Evolutionary conservation across 1,140 invertebrate species (phyloP), one percentile per base, ranked within the genome.

Genomic region (Ptiloglossa arizonensis): DNA sequence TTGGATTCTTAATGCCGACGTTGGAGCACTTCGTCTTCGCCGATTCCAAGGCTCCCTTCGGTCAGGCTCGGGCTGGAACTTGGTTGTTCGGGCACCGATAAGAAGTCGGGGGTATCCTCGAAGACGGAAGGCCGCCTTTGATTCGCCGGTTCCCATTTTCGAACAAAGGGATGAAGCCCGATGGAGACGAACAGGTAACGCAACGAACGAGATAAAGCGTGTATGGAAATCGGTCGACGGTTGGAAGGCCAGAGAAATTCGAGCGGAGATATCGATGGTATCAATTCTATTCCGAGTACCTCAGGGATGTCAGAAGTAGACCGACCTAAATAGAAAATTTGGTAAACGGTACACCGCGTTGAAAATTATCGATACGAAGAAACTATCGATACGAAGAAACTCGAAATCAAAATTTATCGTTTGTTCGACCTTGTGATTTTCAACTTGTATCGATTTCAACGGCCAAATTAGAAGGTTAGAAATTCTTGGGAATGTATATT

Each of bases 1-100:
- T 84, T 81, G 59, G 82, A 67, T 68, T 83, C 69, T 83, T 85
- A 85, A 85, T 76, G 82, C 27, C 81, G 50, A 73, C 79, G 68
- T 66, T 67, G 46, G 59, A 83, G 78, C 78, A 75, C 78, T 84
- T 85, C 78, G 77, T 85, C 83, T 83, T 81, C 67, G 46, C 59
- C 29, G 72, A 76, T 83, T 54, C 50, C 32, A 41, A 2, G 41
- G n/a, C 41, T 29, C 41, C 11, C 32, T 24, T 41, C 29, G 72
- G 73, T 59, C 64, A 68, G 63, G 73, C 54, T 60, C 69, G 68
- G 27, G 8, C 38, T 27, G 35, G 44, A 59, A 48, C 27, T 68
- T 44, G 19, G 3, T 44, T 48, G 52, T 29, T 59, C 38, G 27
- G 46, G 19, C 5, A 17, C 24, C 17, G 63, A 57, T 75, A 69